phyloP scores from a whole-genome alignment of 2,888 invertebrate species.

The Lottia scabra region DNA sequence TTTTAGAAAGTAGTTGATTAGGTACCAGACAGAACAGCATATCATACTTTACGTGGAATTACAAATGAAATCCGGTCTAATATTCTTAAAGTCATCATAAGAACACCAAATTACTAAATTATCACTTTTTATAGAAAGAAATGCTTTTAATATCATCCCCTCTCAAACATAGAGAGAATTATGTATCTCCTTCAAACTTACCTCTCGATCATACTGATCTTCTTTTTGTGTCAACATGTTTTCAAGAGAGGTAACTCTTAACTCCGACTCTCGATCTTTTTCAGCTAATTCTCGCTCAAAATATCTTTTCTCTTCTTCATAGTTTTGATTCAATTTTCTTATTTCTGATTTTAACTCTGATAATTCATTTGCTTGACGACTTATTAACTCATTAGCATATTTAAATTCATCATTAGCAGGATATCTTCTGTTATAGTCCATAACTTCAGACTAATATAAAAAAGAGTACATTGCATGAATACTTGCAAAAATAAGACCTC shows the following conservation, averaged over 20 bases:
- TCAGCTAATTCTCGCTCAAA: conserved; percentile 41
- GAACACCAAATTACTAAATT: too few relatives aligned
- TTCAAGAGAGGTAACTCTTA: conserved; percentile 40
- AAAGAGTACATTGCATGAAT: too few relatives aligned
- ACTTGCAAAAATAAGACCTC: too few relatives aligned
- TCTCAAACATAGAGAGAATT: too few relatives aligned
- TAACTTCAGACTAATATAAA: too few relatives aligned
- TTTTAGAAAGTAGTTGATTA: too few relatives aligned
- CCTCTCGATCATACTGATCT: conserved; percentile 49
- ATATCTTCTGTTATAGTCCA: neutral
- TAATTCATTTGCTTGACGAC: conserved; percentile 57
- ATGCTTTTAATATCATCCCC: too few relatives aligned
- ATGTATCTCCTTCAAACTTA: conserved; percentile 20
- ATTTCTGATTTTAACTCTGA: conserved; percentile 49
- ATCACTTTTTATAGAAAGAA: too few relatives aligned
- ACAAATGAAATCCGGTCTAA: too few relatives aligned
- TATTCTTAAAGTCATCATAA: too few relatives aligned
- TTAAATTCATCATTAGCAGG: conserved; percentile 37
- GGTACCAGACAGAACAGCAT: too few relatives aligned
- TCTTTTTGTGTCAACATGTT: conserved; percentile 41
- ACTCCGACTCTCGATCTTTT: conserved; percentile 41
- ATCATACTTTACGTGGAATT: neutral
- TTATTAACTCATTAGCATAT: conserved; percentile 59
- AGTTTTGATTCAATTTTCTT: conserved; percentile 35
- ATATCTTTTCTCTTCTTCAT: conserved; percentile 43